A percentile compares a stretch with the other conserved stretches of the same genome.
phyloP scores from a whole-genome alignment of 1,140 invertebrate genomes.

The Pseudomyrmex sp. region DNA sequence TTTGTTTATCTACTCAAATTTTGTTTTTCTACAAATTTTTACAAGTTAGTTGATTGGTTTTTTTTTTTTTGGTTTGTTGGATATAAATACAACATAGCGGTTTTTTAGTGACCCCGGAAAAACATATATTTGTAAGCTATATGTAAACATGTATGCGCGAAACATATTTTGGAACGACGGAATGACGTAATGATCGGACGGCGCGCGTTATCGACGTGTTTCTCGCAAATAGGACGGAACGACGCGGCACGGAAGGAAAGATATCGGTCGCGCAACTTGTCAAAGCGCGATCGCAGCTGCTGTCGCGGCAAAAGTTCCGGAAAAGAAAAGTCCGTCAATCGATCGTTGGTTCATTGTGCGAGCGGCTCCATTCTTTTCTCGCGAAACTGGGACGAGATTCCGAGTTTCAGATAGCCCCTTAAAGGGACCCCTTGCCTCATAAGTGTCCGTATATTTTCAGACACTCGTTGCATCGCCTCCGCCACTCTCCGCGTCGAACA shows the following conservation, averaged over 20 bases:
- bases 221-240: conserved; percentile 25
- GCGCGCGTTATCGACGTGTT: background rate
- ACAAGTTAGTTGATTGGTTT: background rate
- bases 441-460: conserved; percentile 44
- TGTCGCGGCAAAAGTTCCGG: conserved; percentile 31
- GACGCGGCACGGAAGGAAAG: background rate
- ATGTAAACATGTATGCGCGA: background rate
- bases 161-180: background rate
- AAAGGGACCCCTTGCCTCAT: conserved; percentile 1
- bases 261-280: conserved; percentile 34
- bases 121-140: no score
- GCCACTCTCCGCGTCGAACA: background rate
- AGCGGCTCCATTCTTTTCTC: conserved; percentile 36
- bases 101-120: background rate
- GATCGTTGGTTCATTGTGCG: conserved; percentile 63
- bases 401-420: conserved; percentile 58
- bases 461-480: background rate
- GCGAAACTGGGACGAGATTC: conserved; percentile 58
- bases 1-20: conserved; percentile 1
- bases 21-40: background rate
- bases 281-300: conserved; percentile 43
- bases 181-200: background rate
- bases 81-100: background rate
- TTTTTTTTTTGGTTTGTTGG: background rate
- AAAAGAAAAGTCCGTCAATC: conserved; percentile 62